Percentiles rank a stretch among this genome's conserved stretches.
phyloP scores from a whole-genome alignment of 2,113 vertebrate species.

The Rhinichthys klamathensis region DNA sequence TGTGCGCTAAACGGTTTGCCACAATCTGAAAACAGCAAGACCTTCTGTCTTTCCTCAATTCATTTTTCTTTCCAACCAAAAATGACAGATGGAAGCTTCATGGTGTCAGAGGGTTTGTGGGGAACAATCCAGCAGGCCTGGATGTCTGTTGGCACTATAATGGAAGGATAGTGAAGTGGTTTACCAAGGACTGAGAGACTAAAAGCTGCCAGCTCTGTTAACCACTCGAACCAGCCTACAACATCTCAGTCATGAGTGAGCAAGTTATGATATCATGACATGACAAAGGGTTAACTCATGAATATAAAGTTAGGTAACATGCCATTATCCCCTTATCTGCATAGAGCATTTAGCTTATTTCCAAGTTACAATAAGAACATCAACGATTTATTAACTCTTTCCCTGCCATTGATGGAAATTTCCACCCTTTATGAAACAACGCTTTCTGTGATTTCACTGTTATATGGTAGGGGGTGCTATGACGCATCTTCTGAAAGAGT shows the following conservation, averaged over 20 bases:
- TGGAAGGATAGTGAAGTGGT: slow-evolving; percentile 56
- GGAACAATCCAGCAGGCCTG: slow-evolving; percentile 44
- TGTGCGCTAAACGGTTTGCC: slow-evolving; percentile 42
- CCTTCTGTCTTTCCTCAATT: not conserved
- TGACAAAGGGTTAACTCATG: not conserved
- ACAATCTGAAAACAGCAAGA: slow-evolving; percentile 41
- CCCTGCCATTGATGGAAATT: too few relatives aligned
- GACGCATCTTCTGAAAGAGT: too few relatives aligned
- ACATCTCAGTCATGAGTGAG: not conserved
- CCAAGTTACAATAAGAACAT: not conserved
- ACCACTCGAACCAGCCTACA: slow-evolving; percentile 19
- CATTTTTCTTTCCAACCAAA: slow-evolving; percentile 52
- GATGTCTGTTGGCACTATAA: slow-evolving; percentile 60
- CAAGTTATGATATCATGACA: not conserved
- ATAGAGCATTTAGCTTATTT: not conserved
- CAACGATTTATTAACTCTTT: too few relatives aligned
- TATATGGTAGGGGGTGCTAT: too few relatives aligned
- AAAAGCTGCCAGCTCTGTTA: slow-evolving; percentile 59
- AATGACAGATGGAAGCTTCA: slow-evolving; percentile 68
- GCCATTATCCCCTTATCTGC: not conserved
- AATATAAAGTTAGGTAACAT: not conserved
- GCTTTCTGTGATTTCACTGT: too few relatives aligned
- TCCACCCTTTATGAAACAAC: too few relatives aligned
- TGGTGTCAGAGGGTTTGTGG: slow-evolving; percentile 55
- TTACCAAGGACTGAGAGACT: not conserved